Evolutionary conservation across 2,797 vertebrate genomes (phyloP), one percentile per base, ranked within the genome.

Genomic region (Harpagifer antarcticus): DNA sequence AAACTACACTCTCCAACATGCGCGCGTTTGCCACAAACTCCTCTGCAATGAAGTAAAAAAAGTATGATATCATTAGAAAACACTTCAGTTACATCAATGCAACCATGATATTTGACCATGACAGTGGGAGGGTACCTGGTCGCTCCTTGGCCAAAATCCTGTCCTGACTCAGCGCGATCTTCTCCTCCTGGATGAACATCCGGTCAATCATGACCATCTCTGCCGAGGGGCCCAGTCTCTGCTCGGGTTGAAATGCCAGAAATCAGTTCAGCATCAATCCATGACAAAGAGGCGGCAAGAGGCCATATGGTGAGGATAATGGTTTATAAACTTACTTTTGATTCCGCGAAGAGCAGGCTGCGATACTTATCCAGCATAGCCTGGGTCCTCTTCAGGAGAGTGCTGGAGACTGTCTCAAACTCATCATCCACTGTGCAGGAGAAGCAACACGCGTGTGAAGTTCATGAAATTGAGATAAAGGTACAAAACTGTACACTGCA

Each of bases 121-220:
- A 58, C 14, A 27, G 10, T 1, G 17, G 17, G 0, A 15, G 20
- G 2, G 8, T 91, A 99, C 97, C 98, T 63, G 98, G 97, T 88
- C 96, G 96, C 88, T 99, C 98, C 89, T 96, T 96, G 8, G 97
- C 98, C 67, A 99, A 84, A 77, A 97, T 90, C 65, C 94, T 93
- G 90, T 98, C 97, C 74, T 96, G 94, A 83, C 91, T 94, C 72
- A 98, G 83, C 0, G 96, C 96, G 3, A 97, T 84, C 89, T 98
- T 98, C 85, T 98, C 97, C 83, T 98, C 97, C 87, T 98, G 97
- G 71, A 98, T 98, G 90, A 98, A 98, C 97, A 98, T 98, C 74
- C 96, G 90, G 88, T 99, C 97, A 2, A 99, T 99, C 98, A 99
- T 99, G 68, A 99, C 98, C 98, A 98, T 98, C 93, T 98, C 97